Percentiles rank a stretch among this genome's conserved stretches.
Evolutionary conservation across 2,797 vertebrate species (phyloP).

Genomic region (Premnoplex brunnescens): DNA sequence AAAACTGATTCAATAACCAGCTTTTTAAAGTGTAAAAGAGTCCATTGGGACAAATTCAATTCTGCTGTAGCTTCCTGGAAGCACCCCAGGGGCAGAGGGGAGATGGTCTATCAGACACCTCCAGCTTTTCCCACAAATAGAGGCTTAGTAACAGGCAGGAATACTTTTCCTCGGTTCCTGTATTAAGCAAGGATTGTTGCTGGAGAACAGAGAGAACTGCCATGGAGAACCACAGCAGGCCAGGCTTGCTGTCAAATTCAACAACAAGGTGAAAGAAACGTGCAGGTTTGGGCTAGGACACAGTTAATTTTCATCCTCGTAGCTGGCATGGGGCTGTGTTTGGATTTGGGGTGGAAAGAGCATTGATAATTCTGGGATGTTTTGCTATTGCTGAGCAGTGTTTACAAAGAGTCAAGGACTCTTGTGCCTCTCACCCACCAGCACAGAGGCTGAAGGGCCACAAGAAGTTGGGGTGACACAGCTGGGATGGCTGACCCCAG

Average conservation of each 20-base stretch:
- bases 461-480: neutral
- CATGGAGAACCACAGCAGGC: fast-evolving
- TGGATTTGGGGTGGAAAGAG: neutral
- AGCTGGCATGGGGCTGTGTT: neutral
- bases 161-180: neutral
- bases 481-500: neutral
- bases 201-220: neutral
- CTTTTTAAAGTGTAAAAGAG: neutral
- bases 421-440: neutral
- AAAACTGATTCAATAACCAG: neutral
- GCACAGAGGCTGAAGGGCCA: neutral
- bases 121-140: neutral
- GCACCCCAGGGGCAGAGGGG: neutral
- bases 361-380: fast-evolving
- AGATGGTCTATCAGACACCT: neutral
- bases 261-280: neutral
- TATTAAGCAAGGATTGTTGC: neutral
- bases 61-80: neutral
- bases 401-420: neutral
- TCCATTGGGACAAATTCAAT: neutral
- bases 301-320: neutral
- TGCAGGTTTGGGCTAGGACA: neutral
- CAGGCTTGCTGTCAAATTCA: neutral
- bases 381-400: neutral
- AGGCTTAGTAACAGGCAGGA: neutral